phyloP scores from a whole-genome alignment of 64 coral and sea anemone genomes.

The Hydrozoanthus tunicans region DNA sequence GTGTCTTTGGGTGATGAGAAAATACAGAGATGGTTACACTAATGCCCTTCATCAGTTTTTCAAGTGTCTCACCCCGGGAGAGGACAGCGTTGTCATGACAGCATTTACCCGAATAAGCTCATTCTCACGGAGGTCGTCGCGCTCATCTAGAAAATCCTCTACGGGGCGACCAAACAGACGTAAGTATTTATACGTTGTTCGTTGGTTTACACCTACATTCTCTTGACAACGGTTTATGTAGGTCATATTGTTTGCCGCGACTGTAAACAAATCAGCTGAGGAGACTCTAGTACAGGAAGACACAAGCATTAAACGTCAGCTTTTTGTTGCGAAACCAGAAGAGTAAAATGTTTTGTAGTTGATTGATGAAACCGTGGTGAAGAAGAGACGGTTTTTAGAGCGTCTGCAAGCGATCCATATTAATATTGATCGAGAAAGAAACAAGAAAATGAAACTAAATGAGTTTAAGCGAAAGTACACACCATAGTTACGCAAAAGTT shows the following conservation, averaged over 20 bases:
- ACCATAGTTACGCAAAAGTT: not conserved
- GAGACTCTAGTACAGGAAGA: too few relatives aligned
- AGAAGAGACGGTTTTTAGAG: too few relatives aligned
- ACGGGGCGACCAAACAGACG: slow-evolving; percentile 16
- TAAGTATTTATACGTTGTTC: not conserved
- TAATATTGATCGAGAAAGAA: too few relatives aligned
- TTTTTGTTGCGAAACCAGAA: too few relatives aligned
- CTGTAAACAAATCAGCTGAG: too few relatives aligned
- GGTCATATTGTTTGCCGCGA: too few relatives aligned
- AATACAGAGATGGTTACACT: slow-evolving; percentile 88
- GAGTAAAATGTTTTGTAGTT: too few relatives aligned
- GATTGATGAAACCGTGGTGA: too few relatives aligned
- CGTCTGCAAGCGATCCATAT: too few relatives aligned
- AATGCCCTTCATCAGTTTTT: slow-evolving; percentile 68
- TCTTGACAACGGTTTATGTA: too few relatives aligned
- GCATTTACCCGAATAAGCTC: slow-evolving; percentile 85
- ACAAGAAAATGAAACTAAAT: not conserved
- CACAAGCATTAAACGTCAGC: too few relatives aligned
- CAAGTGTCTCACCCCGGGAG: slow-evolving; percentile 70
- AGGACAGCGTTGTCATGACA: slow-evolving; percentile 77
- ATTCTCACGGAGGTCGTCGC: slow-evolving; percentile 76
- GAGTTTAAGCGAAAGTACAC: not conserved
- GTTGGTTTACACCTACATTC: not conserved
- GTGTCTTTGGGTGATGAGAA: slow-evolving; percentile 88
- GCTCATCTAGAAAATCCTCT: slow-evolving; percentile 44